A percentile compares a stretch with the other conserved stretches of the same genome.
Evolutionary conservation across 1,140 invertebrate species (phyloP).

Genomic region (Micrasema minimum): DNA sequence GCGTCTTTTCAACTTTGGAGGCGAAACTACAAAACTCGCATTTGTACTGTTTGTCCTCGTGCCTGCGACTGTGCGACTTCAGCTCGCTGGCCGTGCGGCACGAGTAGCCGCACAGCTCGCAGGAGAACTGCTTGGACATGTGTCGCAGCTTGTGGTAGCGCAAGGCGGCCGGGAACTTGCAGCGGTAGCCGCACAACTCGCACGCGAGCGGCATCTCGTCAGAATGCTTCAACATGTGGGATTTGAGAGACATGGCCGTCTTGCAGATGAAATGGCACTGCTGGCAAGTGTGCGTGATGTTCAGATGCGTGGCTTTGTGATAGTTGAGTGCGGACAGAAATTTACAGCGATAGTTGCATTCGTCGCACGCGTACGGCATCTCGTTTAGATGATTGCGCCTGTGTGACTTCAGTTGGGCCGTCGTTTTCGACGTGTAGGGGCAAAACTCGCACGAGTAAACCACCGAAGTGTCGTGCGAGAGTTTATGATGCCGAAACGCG

Average conservation of each 20-base stretch:
- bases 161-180: constrained; percentile 18
- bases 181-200: constrained; percentile 3
- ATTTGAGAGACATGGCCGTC: not conserved
- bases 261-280: constrained; percentile 10
- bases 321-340: not conserved
- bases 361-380: not conserved
- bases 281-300: not conserved
- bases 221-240: constrained; percentile 12
- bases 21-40: not conserved
- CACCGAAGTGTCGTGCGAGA: not conserved
- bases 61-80: not conserved
- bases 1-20: not conserved
- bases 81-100: constrained; percentile 5
- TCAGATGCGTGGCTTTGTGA: not conserved
- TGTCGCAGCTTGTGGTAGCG: constrained; percentile 2
- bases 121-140: not conserved
- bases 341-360: constrained; percentile 15
- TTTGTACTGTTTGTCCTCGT: not conserved
- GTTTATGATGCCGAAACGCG: not conserved
- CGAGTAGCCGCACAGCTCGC: constrained; percentile 5
- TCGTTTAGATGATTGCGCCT: not conserved
- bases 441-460: constrained; percentile 3
- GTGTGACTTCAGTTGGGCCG: constrained; percentile 9
- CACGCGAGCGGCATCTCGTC: not conserved
- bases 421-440: constrained; percentile 5